Base-by-base conservation (phyloP, 37 sponge, comb jelly and placozoan genomes). In the Corticium candelabrum region DNA sequence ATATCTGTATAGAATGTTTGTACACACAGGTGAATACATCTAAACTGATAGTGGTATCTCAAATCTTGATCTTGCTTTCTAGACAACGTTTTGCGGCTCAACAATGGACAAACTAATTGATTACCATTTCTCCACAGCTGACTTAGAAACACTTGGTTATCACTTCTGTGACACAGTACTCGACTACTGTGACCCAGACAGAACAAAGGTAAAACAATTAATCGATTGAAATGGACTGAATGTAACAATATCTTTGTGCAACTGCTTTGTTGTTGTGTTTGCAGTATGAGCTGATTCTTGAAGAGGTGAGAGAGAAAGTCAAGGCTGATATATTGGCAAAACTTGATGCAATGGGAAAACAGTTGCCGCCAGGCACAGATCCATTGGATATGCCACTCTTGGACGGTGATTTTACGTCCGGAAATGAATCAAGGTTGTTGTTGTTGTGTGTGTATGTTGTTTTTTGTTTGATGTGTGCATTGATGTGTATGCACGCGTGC, bases 171-270 rank as follows among this genome's bases (percentile, higher is more conserved):
- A 98, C 78, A 94, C 99, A 29, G 67, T 98, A 11, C 89, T 98
- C 27, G 99, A 98, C 77, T 98, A 94, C 89, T 98, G 95, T 56
- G 99, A 98, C 72, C 99, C 99, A 27, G 99, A 98, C 68, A 85
- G 56, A 31, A 70, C 35, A 40, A 80, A 88, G 85, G 78, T 84
- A 27, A 67, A 90, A 69, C 15, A 37, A 36, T 27, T 37, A 7
- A 27, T 77, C 3, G 78, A 77, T n/a, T 2, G 76, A 75, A 21
- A 75, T 75, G 3, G n/a, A n/a, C n/a, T n/a, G n/a, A n/a, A n/a
- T 31, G 21, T 2, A 31, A 57, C 71, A 38, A 37, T 50, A 41
- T 41, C 31, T 3, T 41, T 30, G 57, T 27, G 71, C 67, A 78
- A 33, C 31, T 76, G 36, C 68, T 11, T 15, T 7, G n/a, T 15